Evolutionary conservation across 2,888 invertebrate genomes (phyloP).

Genomic region (Villa cingulata): DNA sequence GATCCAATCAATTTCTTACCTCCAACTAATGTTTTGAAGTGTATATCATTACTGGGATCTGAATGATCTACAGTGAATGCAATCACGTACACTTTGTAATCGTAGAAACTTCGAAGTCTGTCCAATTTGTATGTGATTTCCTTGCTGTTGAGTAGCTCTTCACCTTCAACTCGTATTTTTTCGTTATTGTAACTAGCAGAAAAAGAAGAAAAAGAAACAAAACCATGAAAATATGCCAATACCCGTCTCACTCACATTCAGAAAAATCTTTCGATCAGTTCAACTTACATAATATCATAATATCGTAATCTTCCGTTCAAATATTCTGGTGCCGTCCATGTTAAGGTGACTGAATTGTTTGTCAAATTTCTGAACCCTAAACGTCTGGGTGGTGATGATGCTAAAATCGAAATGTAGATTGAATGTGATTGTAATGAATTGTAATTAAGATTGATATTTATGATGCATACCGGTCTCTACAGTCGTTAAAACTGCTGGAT

Average conservation of each 20-base stretch:
- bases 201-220: not conserved
- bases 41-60: slow-evolving; percentile 38
- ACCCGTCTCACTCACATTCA: no score
- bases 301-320: slow-evolving; percentile 60
- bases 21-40: slow-evolving; percentile 48
- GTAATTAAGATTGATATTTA: no score
- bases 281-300: slow-evolving; percentile 48
- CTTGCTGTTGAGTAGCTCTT: slow-evolving; percentile 10
- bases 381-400: slow-evolving; percentile 42
- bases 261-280: no score
- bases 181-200: slow-evolving; percentile 10
- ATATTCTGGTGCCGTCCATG: slow-evolving; percentile 50
- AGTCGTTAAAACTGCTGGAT: slow-evolving; percentile 48
- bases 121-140: slow-evolving; percentile 21
- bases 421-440: no score
- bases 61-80: slow-evolving; percentile 64
- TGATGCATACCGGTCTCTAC: slow-evolving; percentile 51
- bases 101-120: slow-evolving; percentile 44
- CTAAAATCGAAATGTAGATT: slow-evolving; percentile 25
- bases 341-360: slow-evolving; percentile 46
- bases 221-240: not conserved
- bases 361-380: slow-evolving; percentile 40
- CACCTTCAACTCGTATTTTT: slow-evolving; percentile 1
- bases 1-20: slow-evolving; percentile 19
- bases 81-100: slow-evolving; percentile 53